Conservation (phyloP, 2,888 invertebrate genomes). For the Mellilla xanthometata region DNA sequence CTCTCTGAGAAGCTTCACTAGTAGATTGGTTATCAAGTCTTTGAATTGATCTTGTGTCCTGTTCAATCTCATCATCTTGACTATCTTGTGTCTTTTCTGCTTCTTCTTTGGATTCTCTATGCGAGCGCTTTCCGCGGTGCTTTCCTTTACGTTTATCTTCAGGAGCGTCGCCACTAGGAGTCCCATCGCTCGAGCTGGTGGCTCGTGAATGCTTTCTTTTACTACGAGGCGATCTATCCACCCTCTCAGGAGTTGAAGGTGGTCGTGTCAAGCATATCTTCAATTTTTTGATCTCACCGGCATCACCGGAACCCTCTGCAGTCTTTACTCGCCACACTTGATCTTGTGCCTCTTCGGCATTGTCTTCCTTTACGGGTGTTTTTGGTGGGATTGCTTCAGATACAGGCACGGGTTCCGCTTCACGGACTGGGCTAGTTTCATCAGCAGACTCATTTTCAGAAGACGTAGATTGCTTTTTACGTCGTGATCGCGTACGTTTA, state of each 20-base stretch:
- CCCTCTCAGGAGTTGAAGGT: conserved; percentile 77
- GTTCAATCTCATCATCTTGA: conserved; percentile 54
- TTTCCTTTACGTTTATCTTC: conserved; percentile 73
- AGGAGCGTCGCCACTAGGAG: conserved; percentile 63
- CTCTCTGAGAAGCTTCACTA: conserved; percentile 50
- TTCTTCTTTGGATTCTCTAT: conserved; percentile 60
- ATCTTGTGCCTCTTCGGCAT: conserved; percentile 64
- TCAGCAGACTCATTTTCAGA: conserved; percentile 76
- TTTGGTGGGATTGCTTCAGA: conserved; percentile 50
- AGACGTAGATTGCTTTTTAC: conserved; percentile 81
- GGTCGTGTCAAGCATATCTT: conserved; percentile 85
- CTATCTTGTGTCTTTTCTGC: conserved; percentile 59
- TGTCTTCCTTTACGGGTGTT: conserved; percentile 56
- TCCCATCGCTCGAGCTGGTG: conserved; percentile 72
- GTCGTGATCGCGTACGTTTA: conserved; percentile 79
- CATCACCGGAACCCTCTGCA: conserved; percentile 66
- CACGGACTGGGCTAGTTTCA: conserved; percentile 54
- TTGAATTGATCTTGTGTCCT: conserved; percentile 26
- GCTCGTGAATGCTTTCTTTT: conserved; percentile 77
- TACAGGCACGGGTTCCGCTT: conserved; percentile 43
- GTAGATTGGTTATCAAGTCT: conserved; percentile 34
- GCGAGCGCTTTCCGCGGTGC: conserved; percentile 61
- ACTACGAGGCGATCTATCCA: conserved; percentile 75
- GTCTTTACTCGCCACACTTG: conserved; percentile 81
- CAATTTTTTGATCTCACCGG: conserved; percentile 84